Base-by-base conservation (phyloP, 2,888 invertebrate genomes). In the Leucophenga maculata region DNA sequence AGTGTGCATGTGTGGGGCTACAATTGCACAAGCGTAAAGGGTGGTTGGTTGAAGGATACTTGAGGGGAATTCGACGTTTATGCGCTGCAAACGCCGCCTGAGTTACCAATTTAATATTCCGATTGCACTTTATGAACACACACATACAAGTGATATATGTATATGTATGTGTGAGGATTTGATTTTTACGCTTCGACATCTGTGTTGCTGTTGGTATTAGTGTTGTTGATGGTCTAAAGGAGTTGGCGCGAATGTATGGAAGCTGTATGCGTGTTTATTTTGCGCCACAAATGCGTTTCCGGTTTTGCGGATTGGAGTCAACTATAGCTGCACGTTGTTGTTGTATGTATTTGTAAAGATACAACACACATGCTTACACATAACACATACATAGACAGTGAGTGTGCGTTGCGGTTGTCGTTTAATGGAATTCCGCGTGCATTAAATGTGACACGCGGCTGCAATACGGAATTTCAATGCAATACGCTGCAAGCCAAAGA, bases 281-380 rank as follows among this genome's bases (percentile, higher is more conserved):
- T 79, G 77, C 79, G 82, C 84, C 84, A 74, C 84, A 83, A 81
- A 81, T 84, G 80, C 83, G 84, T 78, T 84, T 84, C 84, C 79
- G 74, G 69, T 72, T 70, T 65, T 71, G 74, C 8, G 52, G 52
- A 69, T 62, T 60, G 32, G 44, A 39, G 32, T 60, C 60, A 32
- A n/a, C 11, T 48, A 18, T 14, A 20, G 16, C 52, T 18, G 55
- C 65, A 71, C 54, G 62, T 48, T 67, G 69, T 55, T 65, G 20
- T 60, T n/a, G 50, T 68, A 64, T 69, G 68, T 76, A 62, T 70
- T 70, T 69, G 76, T 22, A 59, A 31, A 57, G 57, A 64, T 60
- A 44, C 50, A 68, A 20, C 26, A 26, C 26, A 26, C 3, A 16
- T 44, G 65, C 55, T 6, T 48, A 52, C 50, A 50, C 48, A 57